These are phyloP conservation scores for Sarcophaga variegata DNA, from an alignment of 2,888 invertebrate species.

Conservation along the genomic window DNA sequence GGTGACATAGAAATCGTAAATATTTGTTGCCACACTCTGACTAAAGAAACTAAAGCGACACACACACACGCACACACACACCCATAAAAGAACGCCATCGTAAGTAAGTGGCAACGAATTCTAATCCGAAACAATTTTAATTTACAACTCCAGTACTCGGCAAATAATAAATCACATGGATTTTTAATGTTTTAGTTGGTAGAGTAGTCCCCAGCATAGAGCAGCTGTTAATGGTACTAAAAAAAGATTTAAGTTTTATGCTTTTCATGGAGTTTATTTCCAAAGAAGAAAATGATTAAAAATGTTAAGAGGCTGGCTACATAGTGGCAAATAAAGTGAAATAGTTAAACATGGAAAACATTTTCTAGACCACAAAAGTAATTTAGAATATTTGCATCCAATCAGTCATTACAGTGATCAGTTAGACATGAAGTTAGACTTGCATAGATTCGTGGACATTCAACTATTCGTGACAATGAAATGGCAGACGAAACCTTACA, in stretches of 20 bases:
- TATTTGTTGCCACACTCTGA: conserved; percentile 26
- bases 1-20: conserved; percentile 33
- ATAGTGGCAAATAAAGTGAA: neutral
- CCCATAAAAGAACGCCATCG: neutral
- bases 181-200: conserved; percentile 52
- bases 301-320: neutral
- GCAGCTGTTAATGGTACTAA: conserved; percentile 42
- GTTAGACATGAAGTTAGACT: too few relatives aligned
- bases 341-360: too few relatives aligned
- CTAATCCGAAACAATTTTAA: conserved; percentile 53
- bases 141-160: conserved; percentile 28
- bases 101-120: neutral
- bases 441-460: too few relatives aligned
- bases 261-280: neutral
- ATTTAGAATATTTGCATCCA: too few relatives aligned
- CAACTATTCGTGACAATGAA: too few relatives aligned
- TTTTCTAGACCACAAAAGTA: too few relatives aligned
- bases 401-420: too few relatives aligned
- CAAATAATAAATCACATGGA: conserved; percentile 46
- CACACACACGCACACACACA: neutral
- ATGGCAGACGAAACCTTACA: too few relatives aligned
- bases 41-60: neutral
- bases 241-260: neutral
- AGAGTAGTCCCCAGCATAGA: neutral
- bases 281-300: neutral